A percentile compares a stretch with the other conserved stretches of the same genome.
These are phyloP conservation scores for Cephus spinipes DNA, from an alignment of 2,888 invertebrate species.

Conservation along the genomic window DNA sequence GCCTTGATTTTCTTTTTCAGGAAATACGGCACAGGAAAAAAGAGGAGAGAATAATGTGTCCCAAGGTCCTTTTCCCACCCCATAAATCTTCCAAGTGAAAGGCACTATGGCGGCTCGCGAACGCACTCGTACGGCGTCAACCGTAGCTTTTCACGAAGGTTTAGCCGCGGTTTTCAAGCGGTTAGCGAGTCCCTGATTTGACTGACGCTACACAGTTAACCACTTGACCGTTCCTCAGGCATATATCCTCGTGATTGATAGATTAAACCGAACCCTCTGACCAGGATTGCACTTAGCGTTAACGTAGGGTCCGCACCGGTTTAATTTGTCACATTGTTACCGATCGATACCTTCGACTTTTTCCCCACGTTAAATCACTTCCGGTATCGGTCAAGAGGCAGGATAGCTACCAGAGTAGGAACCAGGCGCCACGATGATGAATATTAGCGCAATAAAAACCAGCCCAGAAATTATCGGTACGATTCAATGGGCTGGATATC, in stretches of 20 bases:
- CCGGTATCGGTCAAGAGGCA: not conserved
- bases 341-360: not conserved
- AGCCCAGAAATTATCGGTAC: not conserved
- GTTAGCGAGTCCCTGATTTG: constrained; percentile 56
- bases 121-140: constrained; percentile 43
- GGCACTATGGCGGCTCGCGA: constrained; percentile 43
- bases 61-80: constrained; percentile 2
- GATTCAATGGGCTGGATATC: not conserved
- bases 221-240: constrained; percentile 62
- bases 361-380: not conserved
- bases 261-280: constrained; percentile 54
- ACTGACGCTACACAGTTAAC: constrained; percentile 65
- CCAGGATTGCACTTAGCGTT: not conserved
- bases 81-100: constrained; percentile 58
- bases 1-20: not conserved
- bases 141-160: constrained; percentile 57
- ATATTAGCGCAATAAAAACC: not conserved
- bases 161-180: constrained; percentile 63
- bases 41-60: not conserved
- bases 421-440: not conserved
- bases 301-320: constrained; percentile 4
- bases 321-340: constrained; percentile 26
- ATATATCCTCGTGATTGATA: constrained; percentile 55
- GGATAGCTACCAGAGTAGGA: not conserved
- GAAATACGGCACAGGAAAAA: not conserved